Percentiles rank a stretch among this genome's conserved stretches.
Conservation (phyloP, 2,113 vertebrate species). For the Erinaceus europaeus region DNA sequence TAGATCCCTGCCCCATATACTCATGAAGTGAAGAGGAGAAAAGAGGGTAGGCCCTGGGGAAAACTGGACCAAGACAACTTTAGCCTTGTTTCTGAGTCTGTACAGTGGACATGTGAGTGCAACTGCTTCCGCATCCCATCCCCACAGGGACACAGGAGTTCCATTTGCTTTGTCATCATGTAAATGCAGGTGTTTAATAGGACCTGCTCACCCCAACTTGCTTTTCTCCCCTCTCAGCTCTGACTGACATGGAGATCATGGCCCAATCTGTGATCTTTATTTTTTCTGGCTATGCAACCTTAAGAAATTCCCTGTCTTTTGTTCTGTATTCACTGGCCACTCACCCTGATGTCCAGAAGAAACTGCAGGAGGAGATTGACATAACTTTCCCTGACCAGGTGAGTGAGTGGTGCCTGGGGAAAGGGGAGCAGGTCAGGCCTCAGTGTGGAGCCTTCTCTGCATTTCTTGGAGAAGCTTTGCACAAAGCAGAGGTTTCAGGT, state of each 20-base stretch:
- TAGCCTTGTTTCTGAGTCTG: not conserved
- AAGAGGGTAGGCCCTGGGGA: not conserved
- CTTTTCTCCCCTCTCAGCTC: slow-evolving; percentile 10
- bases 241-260: slow-evolving; percentile 38
- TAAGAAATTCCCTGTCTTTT: slow-evolving; percentile 36
- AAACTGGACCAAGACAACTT: not conserved
- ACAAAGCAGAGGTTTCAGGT: too few relatives aligned
- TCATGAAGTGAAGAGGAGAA: not conserved
- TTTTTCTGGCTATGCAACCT: slow-evolving; percentile 57
- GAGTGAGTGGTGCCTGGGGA: not conserved
- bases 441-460: not conserved
- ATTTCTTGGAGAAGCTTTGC: not conserved
- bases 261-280: slow-evolving; percentile 60
- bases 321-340: slow-evolving; percentile 32
- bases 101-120: not conserved
- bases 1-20: too few relatives aligned
- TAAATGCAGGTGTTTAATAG: not conserved
- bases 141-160: too few relatives aligned
- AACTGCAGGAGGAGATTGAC: slow-evolving; percentile 59
- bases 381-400: slow-evolving; percentile 34
- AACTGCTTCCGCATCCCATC: too few relatives aligned
- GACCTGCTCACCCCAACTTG: not conserved
- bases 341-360: slow-evolving; percentile 52
- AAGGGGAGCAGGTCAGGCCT: not conserved
- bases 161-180: not conserved